phyloP scores from a whole-genome alignment of 2,888 invertebrate species.

The Anorthoa munda region DNA sequence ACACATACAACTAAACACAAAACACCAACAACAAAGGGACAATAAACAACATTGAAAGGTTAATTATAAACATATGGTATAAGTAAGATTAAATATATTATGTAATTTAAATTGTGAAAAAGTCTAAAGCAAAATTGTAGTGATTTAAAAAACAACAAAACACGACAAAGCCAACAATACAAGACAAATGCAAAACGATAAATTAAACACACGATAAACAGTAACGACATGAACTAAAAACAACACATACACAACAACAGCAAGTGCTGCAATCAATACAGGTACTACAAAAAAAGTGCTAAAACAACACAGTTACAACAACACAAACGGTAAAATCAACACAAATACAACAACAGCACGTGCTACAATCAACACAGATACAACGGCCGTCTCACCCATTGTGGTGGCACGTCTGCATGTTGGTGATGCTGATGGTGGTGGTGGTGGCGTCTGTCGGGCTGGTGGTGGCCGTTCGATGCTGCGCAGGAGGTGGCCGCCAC shows the following conservation, averaged over 20 bases:
- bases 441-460: conserved; percentile 84
- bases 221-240: conserved; percentile 20
- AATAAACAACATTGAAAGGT: background rate
- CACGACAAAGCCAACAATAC: conserved; percentile 1
- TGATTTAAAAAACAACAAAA: background rate
- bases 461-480: conserved; percentile 88
- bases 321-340: conserved; percentile 32
- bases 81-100: background rate
- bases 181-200: background rate
- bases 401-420: conserved; percentile 89
- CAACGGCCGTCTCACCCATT: conserved; percentile 78
- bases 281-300: conserved; percentile 11
- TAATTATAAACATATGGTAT: background rate
- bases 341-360: conserved; percentile 17
- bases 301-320: conserved; percentile 12
- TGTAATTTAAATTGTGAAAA: background rate
- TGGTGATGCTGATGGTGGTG: conserved; percentile 86
- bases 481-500: conserved; percentile 90
- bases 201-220: conserved; percentile 13
- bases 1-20: background rate
- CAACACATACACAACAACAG: conserved; percentile 12
- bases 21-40: background rate
- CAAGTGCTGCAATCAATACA: conserved; percentile 23
- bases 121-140: background rate
- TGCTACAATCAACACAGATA: conserved; percentile 22